These are phyloP conservation scores for Enteromius paludinosus DNA, from an alignment of 2,797 vertebrate genomes.

Conservation along the genomic window DNA sequence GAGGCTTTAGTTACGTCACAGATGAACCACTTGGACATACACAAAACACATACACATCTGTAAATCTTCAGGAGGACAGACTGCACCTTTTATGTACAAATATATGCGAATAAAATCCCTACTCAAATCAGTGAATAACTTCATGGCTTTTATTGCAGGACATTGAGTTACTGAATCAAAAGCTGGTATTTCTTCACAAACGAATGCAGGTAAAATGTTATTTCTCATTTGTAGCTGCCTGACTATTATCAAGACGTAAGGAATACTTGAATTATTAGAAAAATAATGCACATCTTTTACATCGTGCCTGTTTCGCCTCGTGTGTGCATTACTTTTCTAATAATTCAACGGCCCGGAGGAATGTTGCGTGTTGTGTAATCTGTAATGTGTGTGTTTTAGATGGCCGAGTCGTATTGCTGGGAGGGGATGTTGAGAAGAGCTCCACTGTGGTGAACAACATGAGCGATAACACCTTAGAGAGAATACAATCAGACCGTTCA, in stretches of 20 bases:
- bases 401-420: slow-evolving; percentile 77
- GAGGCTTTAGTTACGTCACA: neutral
- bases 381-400: slow-evolving; percentile 63
- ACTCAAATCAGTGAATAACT: neutral
- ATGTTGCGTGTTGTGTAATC: no score
- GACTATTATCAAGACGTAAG: neutral
- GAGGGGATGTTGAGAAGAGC: slow-evolving; percentile 74
- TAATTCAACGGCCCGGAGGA: no score
- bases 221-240: neutral
- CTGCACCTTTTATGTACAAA: neutral
- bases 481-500: no score
- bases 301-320: no score
- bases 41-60: neutral
- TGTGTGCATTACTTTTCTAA: no score
- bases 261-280: no score
- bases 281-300: no score
- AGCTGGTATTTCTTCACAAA: slow-evolving; percentile 78
- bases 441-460: slow-evolving; percentile 75
- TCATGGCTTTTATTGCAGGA: slow-evolving; percentile 68
- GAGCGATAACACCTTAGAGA: no score
- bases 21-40: neutral
- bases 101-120: neutral
- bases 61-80: neutral
- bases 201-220: slow-evolving; percentile 76
- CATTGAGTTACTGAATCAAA: slow-evolving; percentile 77